Conservation (phyloP, 2,113 vertebrate genomes). For the Vulpes ferrilata region DNA sequence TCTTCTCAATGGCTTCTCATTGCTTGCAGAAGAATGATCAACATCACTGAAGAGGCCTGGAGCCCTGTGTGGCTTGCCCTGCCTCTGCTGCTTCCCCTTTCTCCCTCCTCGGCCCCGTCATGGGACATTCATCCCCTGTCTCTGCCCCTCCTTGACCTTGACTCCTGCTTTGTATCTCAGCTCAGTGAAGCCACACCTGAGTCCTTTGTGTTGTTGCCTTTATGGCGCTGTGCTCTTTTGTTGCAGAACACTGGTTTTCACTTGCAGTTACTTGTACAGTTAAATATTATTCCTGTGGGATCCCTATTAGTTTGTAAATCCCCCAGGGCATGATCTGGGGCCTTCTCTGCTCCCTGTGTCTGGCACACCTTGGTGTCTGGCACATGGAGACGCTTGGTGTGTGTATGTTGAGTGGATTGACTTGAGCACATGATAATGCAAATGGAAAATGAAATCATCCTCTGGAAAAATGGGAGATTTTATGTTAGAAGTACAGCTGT, state of each 20-base stretch:
- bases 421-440: neutral
- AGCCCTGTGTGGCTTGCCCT: neutral
- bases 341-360: neutral
- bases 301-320: neutral
- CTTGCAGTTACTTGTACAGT: neutral
- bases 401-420: neutral
- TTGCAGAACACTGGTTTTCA: neutral
- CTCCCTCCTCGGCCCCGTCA: neutral
- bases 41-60: neutral
- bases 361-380: neutral
- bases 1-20: neutral
- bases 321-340: neutral
- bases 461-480: neutral
- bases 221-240: neutral
- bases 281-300: neutral
- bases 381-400: neutral
- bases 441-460: neutral
- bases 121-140: neutral
- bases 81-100: no score
- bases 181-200: accelerated
- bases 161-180: neutral
- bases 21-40: neutral
- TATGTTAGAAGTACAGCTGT: neutral
- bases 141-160: neutral
- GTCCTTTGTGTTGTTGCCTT: neutral